phyloP scores from a whole-genome alignment of 1,140 invertebrate species.

The Fopius arisanus region DNA sequence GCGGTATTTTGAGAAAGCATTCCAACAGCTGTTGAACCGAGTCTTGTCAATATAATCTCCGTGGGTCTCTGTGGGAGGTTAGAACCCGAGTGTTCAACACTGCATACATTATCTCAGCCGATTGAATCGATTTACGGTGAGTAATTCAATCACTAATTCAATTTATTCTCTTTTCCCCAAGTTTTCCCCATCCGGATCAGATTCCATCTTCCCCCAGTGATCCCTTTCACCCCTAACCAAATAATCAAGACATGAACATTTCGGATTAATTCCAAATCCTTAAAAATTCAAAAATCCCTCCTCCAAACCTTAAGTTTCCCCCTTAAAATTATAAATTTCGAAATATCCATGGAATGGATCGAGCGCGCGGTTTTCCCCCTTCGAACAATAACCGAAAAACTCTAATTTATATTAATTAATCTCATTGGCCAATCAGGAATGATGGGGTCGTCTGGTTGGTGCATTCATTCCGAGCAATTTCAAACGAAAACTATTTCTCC shows the following conservation, averaged over 20 bases:
- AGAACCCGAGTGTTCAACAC: slow-evolving; percentile 18
- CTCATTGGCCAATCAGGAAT: not conserved
- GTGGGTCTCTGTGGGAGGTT: slow-evolving; percentile 30
- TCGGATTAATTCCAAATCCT: too few relatives aligned
- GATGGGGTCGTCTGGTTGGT: not conserved
- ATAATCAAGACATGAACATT: too few relatives aligned
- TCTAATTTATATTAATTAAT: not conserved
- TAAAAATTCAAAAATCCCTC: too few relatives aligned
- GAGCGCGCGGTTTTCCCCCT: too few relatives aligned
- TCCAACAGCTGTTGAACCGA: slow-evolving; percentile 47
- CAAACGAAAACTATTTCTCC: not conserved
- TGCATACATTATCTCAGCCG: not conserved
- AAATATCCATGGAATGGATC: too few relatives aligned
- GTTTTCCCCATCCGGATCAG: not conserved
- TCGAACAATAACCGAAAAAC: not conserved
- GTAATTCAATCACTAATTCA: slow-evolving; percentile 7
- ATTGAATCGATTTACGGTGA: slow-evolving; percentile 20
- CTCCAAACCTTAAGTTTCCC: too few relatives aligned
- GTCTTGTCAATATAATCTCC: slow-evolving; percentile 47
- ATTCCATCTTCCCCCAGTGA: not conserved
- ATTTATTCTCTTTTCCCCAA: not conserved
- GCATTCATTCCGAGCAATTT: not conserved
- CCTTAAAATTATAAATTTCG: too few relatives aligned
- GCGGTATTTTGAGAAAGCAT: slow-evolving; percentile 32
- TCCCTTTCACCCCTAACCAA: not conserved